Percentiles rank a stretch among this genome's conserved stretches.
These are phyloP conservation scores for Mallotus villosus DNA, from an alignment of 2,797 vertebrate species.

Conservation along the genomic window DNA sequence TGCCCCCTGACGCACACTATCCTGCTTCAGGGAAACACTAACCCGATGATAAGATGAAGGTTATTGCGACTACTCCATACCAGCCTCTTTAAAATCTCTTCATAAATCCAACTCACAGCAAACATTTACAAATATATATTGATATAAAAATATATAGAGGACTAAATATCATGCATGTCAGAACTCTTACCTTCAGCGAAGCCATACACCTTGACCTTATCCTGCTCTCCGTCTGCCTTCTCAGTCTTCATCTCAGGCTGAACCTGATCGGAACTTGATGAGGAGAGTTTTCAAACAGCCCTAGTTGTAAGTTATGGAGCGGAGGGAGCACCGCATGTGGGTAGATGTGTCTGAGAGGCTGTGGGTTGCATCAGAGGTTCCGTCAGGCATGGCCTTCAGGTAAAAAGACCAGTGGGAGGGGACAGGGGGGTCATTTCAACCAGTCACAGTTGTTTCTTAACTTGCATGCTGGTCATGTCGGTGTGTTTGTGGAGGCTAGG, in stretches of 20 bases:
- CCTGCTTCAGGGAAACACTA: neutral
- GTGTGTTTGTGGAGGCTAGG: constrained; percentile 13
- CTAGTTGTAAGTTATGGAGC: neutral
- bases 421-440: constrained; percentile 38
- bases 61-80: neutral
- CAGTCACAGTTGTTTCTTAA: constrained; percentile 53
- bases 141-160: too few relatives aligned
- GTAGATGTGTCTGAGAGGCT: constrained; percentile 1
- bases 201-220: constrained; percentile 50
- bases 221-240: constrained; percentile 36
- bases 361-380: constrained; percentile 18
- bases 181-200: constrained; percentile 63
- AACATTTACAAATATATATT: neutral
- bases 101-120: neutral
- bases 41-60: neutral
- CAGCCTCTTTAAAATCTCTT: neutral
- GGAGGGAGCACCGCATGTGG: neutral
- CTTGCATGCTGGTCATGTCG: constrained; percentile 5
- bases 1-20: neutral
- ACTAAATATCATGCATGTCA: neutral
- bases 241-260: constrained; percentile 35
- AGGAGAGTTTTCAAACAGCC: neutral
- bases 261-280: constrained; percentile 11
- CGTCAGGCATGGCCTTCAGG: constrained; percentile 27
- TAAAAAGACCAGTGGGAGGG: constrained; percentile 20